Base-by-base conservation (phyloP, 1,140 invertebrate genomes). In the Melipona quadrifasciata region DNA sequence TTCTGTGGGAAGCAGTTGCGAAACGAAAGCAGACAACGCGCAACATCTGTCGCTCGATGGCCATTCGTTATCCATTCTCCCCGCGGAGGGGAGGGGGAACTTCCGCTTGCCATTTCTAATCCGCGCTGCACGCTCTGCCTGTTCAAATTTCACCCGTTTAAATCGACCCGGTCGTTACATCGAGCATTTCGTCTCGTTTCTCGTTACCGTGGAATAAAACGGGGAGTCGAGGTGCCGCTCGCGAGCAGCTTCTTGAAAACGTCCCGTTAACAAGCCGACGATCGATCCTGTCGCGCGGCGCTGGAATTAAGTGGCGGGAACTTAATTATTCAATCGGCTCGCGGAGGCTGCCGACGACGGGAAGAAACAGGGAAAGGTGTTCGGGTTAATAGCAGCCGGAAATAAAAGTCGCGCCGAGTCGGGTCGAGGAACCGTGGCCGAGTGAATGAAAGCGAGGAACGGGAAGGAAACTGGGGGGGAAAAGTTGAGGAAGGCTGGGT, bases 321-420 rank as follows among this genome's bases (percentile, higher is more conserved):
- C 83, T 89, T 86, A 82, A 89, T 89, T 88, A 88, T 88, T 86
- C 82, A 75, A 82, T 86, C 76, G 83, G 53, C 65, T 21, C 31
- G 64, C 64, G 64, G 70, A 34, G n/a, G 75, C 64, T 68, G 68
- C 53, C 19, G 34, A 31, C 34, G 21, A 53, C 12, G 53, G 21
- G 19, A 58, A 68, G 31, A 73, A 87, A 74, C 17, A 17, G 57
- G 39, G n/a, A 19, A 34, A 27, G 75, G 76, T 61, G 58, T 71
- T 82, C 57, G 68, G 34, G 68, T 67, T 81, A 86, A 86, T 61
- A 80, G 31, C 76, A 82, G 47, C 6, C 61, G 65, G 64, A 74
- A 78, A 80, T 87, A 84, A 87, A 87, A 87, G 78, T 84, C 87
- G 39, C 39, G 51, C 24, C 16, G 12, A 31, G 55, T 4, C 2